These are phyloP conservation scores for Formica selysi DNA, from an alignment of 1,140 invertebrate genomes.

Conservation along the genomic window DNA sequence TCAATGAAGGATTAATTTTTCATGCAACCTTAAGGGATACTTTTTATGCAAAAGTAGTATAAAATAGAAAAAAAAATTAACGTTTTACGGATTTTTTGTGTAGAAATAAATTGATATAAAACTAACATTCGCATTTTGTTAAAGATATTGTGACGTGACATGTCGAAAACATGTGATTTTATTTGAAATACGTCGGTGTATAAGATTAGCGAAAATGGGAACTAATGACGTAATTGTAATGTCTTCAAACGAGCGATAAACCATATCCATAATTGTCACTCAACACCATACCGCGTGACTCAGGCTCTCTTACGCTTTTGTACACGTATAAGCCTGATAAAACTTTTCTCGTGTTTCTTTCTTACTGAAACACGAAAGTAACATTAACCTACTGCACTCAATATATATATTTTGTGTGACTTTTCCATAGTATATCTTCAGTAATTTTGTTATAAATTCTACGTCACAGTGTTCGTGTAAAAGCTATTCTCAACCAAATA, in stretches of 20 bases:
- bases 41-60: not conserved
- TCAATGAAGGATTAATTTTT: slow-evolving; percentile 15
- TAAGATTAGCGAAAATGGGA: not conserved
- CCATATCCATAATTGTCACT: slow-evolving; percentile 26
- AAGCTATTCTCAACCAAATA: slow-evolving; percentile 6
- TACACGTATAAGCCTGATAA: not conserved
- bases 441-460: slow-evolving; percentile 40
- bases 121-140: not conserved
- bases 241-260: slow-evolving; percentile 19
- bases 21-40: not conserved
- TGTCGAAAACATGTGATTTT: not conserved
- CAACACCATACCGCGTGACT: slow-evolving; percentile 28
- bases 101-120: not conserved
- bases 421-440: slow-evolving; percentile 16
- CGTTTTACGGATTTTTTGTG: not conserved
- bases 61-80: not conserved
- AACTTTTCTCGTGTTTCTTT: slow-evolving; percentile 54
- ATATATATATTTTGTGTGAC: slow-evolving; percentile 45
- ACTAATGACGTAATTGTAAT: slow-evolving; percentile 25
- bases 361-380: slow-evolving; percentile 47
- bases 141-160: not conserved
- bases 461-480: not conserved
- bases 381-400: slow-evolving; percentile 52
- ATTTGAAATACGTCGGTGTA: not conserved
- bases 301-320: not conserved